Conservation (phyloP, 2,113 vertebrate genomes). For the Rostratula benghalensis region DNA sequence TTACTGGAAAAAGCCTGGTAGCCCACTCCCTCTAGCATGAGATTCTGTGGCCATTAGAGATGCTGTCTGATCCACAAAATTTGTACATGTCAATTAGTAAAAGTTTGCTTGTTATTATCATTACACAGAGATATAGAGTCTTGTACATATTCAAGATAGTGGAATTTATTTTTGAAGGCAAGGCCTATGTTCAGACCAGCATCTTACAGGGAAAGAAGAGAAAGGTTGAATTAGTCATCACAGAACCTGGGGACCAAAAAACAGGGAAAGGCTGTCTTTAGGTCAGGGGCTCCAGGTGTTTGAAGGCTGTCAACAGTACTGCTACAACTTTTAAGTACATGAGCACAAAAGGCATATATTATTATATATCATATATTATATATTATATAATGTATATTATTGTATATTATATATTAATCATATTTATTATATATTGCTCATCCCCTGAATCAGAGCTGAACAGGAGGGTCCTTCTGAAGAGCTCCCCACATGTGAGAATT, state of each 20-base stretch:
- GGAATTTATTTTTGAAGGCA: neutral
- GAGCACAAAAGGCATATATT: neutral
- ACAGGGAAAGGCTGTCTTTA: neutral
- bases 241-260: neutral
- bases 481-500: neutral
- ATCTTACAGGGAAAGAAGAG: neutral
- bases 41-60: neutral
- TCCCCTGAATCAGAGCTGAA: neutral
- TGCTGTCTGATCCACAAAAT: neutral
- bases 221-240: neutral
- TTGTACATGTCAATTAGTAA: neutral
- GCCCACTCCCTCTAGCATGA: neutral
- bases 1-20: neutral
- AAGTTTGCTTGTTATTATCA: neutral
- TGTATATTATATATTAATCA: neutral
- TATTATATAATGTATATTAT: neutral
- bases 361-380: too few species aligned
- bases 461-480: neutral
- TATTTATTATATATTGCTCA: neutral
- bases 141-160: neutral
- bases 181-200: neutral
- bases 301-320: neutral
- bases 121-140: neutral
- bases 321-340: neutral
- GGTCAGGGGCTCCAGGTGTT: fast-evolving